Conservation (phyloP, 2,888 invertebrate genomes). For the Pasiphila rectangulata region DNA sequence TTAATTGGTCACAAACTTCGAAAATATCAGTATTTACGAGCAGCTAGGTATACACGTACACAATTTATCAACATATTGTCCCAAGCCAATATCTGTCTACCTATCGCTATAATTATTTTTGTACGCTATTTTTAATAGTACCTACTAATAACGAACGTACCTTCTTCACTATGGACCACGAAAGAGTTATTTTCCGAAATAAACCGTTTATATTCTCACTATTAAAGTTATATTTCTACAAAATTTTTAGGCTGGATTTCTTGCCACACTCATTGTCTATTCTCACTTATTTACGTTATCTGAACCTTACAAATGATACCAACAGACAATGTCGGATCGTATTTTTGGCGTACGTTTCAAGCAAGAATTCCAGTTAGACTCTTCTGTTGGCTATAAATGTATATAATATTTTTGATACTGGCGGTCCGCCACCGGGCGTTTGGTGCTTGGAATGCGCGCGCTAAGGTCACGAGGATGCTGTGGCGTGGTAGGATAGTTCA, state of each 20-base stretch:
- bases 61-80: slow-evolving; percentile 30
- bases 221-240: slow-evolving; percentile 37
- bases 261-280: slow-evolving; percentile 33
- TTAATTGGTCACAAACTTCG: background rate
- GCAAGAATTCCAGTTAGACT: background rate
- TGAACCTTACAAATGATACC: background rate
- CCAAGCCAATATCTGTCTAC: slow-evolving; percentile 32
- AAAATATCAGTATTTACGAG: no score
- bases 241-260: slow-evolving; percentile 1
- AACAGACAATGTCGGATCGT: background rate
- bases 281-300: background rate
- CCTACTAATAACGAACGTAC: slow-evolving; percentile 25
- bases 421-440: slow-evolving; percentile 69
- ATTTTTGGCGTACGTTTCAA: background rate
- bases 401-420: slow-evolving; percentile 40
- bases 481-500: slow-evolving; percentile 42
- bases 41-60: no score
- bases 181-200: slow-evolving; percentile 38
- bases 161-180: slow-evolving; percentile 35
- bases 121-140: slow-evolving; percentile 35
- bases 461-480: slow-evolving; percentile 50
- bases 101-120: slow-evolving; percentile 43
- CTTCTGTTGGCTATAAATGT: slow-evolving; percentile 17
- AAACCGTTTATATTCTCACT: slow-evolving; percentile 22
- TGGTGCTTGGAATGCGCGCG: slow-evolving; percentile 67